Evolutionary conservation across 2,113 vertebrate species (phyloP).

Genomic region (Ginglymostoma cirratum): DNA sequence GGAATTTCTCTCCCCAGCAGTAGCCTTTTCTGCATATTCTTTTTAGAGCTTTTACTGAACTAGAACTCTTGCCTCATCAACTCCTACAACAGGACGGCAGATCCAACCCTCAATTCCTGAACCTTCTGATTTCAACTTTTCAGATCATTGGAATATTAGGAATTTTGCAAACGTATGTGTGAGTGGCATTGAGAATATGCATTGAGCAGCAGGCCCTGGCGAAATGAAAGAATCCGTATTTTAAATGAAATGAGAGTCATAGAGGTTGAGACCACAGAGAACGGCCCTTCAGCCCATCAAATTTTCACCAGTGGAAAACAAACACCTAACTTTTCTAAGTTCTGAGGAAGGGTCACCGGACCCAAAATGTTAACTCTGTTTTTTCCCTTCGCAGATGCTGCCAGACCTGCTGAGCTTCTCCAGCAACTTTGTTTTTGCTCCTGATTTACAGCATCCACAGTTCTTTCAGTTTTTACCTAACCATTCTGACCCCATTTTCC

Average conservation of each 20-base stretch:
- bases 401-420: too few relatives aligned
- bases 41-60: not conserved
- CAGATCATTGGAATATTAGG: not conserved
- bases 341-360: too few relatives aligned
- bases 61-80: not conserved
- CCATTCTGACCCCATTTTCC: too few relatives aligned
- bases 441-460: too few relatives aligned
- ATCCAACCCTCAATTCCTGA: not conserved
- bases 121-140: not conserved
- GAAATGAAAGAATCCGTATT: not conserved
- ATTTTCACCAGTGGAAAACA: too few relatives aligned
- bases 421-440: too few relatives aligned
- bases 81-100: not conserved
- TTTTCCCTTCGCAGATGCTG: too few relatives aligned
- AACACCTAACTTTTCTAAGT: too few relatives aligned
- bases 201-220: not conserved
- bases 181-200: not conserved
- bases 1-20: not conserved
- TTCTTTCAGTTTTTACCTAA: too few relatives aligned
- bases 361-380: too few relatives aligned
- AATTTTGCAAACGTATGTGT: not conserved
- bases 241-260: not conserved
- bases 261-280: too few relatives aligned
- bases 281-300: too few relatives aligned
- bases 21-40: not conserved